A percentile compares a stretch with the other conserved stretches of the same genome.
Evolutionary conservation across 2,797 vertebrate species (phyloP).

Genomic region (Rhinichthys osculus): DNA sequence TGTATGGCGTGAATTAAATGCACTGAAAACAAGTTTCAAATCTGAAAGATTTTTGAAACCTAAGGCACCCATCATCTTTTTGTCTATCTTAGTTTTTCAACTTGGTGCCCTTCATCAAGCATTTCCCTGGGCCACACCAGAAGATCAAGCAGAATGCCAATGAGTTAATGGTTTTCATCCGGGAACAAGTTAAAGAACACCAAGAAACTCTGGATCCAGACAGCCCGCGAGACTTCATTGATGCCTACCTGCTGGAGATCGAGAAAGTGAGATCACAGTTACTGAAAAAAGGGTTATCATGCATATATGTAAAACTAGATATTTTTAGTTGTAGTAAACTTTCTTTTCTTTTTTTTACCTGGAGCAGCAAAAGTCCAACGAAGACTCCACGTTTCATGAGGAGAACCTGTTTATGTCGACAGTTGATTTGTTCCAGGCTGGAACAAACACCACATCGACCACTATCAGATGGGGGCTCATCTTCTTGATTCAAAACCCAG

Average conservation of each 20-base stretch:
- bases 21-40: background rate
- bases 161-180: slow-evolving; percentile 49
- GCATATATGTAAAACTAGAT: background rate
- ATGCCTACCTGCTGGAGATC: slow-evolving; percentile 62
- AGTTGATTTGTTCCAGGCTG: slow-evolving; percentile 58
- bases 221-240: slow-evolving; percentile 63
- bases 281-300: background rate
- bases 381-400: slow-evolving; percentile 49
- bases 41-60: background rate
- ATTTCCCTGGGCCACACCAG: slow-evolving; percentile 62
- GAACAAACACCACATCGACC: slow-evolving; percentile 59
- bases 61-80: background rate
- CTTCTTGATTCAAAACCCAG: slow-evolving; percentile 59
- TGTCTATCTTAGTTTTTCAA: slow-evolving; percentile 51
- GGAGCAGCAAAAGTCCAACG: slow-evolving; percentile 47
- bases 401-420: slow-evolving; percentile 52
- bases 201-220: slow-evolving; percentile 57
- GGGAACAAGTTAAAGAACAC: slow-evolving; percentile 40
- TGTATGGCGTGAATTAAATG: background rate
- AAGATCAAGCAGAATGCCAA: slow-evolving; percentile 30
- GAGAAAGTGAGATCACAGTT: slow-evolving; percentile 12
- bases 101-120: slow-evolving; percentile 55
- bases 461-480: slow-evolving; percentile 65
- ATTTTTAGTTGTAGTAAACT: background rate
- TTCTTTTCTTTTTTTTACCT: background rate